These are phyloP conservation scores for Natator depressus DNA, from an alignment of 2,113 vertebrate genomes.

Conservation along the genomic window DNA sequence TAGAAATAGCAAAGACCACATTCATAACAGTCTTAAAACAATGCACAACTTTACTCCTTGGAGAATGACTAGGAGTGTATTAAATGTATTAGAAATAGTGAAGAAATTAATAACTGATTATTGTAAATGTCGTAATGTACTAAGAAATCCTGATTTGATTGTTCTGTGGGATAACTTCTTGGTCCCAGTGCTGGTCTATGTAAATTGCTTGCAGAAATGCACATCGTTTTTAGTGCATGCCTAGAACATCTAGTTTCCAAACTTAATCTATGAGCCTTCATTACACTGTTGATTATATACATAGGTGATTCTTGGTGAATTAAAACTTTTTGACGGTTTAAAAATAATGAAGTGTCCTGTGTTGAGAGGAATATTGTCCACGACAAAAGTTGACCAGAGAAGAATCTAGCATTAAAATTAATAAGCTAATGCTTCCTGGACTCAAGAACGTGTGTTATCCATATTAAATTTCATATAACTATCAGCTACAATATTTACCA, in stretches of 20 bases:
- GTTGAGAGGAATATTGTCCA: neutral
- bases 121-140: neutral
- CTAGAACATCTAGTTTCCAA: neutral
- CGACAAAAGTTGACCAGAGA: conserved; percentile 25
- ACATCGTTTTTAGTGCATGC: neutral
- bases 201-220: neutral
- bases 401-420: neutral
- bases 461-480: neutral
- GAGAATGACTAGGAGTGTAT: neutral
- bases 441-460: neutral
- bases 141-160: neutral
- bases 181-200: neutral
- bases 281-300: conserved; percentile 29
- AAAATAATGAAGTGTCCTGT: neutral
- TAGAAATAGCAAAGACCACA: neutral
- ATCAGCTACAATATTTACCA: neutral
- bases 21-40: neutral
- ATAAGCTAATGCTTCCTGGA: neutral
- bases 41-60: neutral
- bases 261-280: neutral
- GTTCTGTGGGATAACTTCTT: neutral
- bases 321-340: neutral
- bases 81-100: neutral
- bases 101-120: neutral
- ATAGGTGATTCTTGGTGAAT: neutral